Conservation (phyloP, 2,113 vertebrate species). For the Phasianus colchicus region DNA sequence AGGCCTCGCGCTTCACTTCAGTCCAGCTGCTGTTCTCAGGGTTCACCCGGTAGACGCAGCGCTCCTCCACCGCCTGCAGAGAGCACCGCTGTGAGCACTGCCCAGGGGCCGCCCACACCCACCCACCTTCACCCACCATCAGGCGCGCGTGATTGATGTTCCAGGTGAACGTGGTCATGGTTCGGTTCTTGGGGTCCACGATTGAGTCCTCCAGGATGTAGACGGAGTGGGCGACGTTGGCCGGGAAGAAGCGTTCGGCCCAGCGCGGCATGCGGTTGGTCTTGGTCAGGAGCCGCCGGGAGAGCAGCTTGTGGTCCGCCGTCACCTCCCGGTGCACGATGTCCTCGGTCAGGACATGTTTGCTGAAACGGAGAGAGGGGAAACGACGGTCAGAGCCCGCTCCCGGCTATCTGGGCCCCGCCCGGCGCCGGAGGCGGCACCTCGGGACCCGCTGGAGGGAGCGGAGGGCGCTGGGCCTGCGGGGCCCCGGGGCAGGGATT, state of each 20-base stretch:
- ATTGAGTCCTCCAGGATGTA: conserved; percentile 97
- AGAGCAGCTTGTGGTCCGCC: conserved; percentile 91
- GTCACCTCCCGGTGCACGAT: conserved; percentile 96
- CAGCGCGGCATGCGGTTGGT: conserved; percentile 93
- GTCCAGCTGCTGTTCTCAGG: conserved; percentile 92
- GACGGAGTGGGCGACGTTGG: conserved; percentile 91
- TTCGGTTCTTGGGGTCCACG: conserved; percentile 92
- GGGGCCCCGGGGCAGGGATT: too few species aligned
- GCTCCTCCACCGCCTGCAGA: conserved; percentile 89
- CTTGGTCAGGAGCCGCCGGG: conserved; percentile 96
- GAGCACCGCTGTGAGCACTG: not conserved
- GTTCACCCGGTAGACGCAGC: conserved; percentile 90
- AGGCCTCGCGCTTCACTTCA: conserved; percentile 92
- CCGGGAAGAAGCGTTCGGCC: conserved; percentile 93
- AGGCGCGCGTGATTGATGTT: conserved; percentile 94
- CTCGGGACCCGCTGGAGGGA: too few species aligned
- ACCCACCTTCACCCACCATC: conserved; percentile 79
- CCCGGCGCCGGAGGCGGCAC: not conserved
- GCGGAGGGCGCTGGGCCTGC: not conserved
- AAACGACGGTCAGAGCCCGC: not conserved
- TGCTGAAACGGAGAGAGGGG: conserved; percentile 74
- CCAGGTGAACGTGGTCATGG: conserved; percentile 96
- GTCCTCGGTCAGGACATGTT: conserved; percentile 97
- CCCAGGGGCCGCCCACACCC: fast-evolving
- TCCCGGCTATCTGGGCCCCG: not conserved